phyloP scores from a whole-genome alignment of 2,113 vertebrate species.

The Sitta europaea region DNA sequence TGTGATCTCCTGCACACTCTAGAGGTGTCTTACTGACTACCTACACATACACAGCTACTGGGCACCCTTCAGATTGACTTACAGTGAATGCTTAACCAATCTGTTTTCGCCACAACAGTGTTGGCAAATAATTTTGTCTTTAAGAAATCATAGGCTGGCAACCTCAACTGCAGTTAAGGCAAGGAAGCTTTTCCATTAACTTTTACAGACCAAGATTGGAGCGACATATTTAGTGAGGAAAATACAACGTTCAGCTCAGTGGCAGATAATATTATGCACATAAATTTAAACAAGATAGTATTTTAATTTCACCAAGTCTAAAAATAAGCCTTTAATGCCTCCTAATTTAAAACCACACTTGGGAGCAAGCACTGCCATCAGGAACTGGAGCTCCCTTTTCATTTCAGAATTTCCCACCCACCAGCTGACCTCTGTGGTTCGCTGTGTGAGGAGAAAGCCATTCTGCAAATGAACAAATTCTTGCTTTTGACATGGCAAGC shows the following conservation, averaged over 20 bases:
- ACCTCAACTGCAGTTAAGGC: neutral
- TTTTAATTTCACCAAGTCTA: neutral
- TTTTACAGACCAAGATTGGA: neutral
- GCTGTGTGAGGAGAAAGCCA: rapidly evolving
- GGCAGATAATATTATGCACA: neutral
- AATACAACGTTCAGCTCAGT: neutral
- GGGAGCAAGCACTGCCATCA: neutral
- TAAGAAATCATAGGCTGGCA: neutral
- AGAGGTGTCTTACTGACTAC: neutral
- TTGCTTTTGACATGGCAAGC: rapidly evolving
- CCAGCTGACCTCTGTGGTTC: neutral
- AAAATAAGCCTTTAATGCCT: neutral
- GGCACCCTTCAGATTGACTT: neutral
- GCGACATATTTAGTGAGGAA: neutral
- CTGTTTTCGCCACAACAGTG: neutral
- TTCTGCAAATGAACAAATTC: neutral
- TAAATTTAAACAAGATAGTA: neutral
- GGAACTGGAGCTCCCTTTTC: neutral
- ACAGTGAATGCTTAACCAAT: neutral
- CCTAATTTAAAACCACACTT: neutral
- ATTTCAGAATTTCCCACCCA: neutral
- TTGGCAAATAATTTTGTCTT: neutral
- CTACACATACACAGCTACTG: neutral
- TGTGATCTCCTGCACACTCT: neutral
- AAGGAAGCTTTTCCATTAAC: neutral